Base-by-base conservation (phyloP, 1,140 invertebrate genomes). In the Cephus cinctus region DNA sequence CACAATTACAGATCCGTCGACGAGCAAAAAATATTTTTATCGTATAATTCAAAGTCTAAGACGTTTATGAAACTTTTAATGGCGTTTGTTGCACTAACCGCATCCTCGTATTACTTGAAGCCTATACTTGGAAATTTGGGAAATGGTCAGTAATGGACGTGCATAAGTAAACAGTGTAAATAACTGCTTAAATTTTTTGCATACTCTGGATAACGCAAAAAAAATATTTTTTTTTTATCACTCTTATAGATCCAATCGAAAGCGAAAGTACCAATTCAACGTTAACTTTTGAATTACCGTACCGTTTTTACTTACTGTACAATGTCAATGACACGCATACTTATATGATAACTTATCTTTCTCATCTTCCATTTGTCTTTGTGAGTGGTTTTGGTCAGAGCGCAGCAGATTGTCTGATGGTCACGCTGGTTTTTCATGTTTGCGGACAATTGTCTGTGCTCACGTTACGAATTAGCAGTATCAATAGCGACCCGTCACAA, bases 381-480 rank as follows among this genome's bases (percentile, higher is more conserved):
- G 20, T 69, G 14, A 61, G 55, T 31, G 51, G 51, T 25, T 59
- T 67, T 22, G 61, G 60, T 3, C 61, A 62, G 9, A 56, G 32
- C 6, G 58, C 55, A 5, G 42, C 53, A 1, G 66, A 71, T 25
- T 66, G 64, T 23, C 23, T 70, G 1, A 60, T 71, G 51, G 50
- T 73, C 5, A 67, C 59, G 11, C 51, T 71, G 11, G 62, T 67
- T 0, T 69, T 61, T 52, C 69, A 73, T 21, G 38, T 65, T 32
- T 69, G 65, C 35, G 66, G 71, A 3, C 63, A 67, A 47, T 57
- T 71, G 54, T 59, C 69, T 4, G 55, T 67, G 2, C 54, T 73
- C 2, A 52, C 65, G 15, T 4, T 50, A n/a, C 59, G 67, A 22
- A 67, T 72, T 30, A 46, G 45, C 0, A 50, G 57, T 5, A 49